Percentiles rank a stretch among this genome's conserved stretches.
Conservation (phyloP, 2,113 vertebrate species). For the Rhea pennata region DNA sequence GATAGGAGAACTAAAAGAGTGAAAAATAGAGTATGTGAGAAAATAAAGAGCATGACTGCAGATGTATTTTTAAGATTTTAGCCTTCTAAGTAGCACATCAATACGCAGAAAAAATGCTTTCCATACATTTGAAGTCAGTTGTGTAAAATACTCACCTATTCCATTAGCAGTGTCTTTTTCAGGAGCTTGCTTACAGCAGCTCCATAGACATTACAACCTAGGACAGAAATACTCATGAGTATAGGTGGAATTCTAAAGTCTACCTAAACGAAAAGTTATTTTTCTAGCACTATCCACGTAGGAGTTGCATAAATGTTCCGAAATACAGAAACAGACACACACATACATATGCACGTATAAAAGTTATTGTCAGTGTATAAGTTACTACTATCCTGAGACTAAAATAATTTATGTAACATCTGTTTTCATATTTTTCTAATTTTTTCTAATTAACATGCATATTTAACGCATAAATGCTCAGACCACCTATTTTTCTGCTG, state of each 20-base stretch:
- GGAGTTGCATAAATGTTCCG: conserved; percentile 61
- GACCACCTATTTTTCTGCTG: conserved; percentile 75
- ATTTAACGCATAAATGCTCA: conserved; percentile 78
- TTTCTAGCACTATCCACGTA: conserved; percentile 40
- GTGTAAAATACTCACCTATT: background rate
- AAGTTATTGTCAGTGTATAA: conserved; percentile 81
- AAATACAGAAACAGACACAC: conserved; percentile 71
- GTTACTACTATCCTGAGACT: conserved; percentile 78
- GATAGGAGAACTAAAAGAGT: background rate
- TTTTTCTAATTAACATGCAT: conserved; percentile 84
- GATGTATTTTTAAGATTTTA: background rate
- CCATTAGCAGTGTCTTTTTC: background rate
- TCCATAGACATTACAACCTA: background rate
- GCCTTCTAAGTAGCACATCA: background rate
- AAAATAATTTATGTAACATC: conserved; percentile 85
- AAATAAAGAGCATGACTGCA: background rate
- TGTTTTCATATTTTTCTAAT: conserved; percentile 83
- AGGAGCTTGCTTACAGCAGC: background rate
- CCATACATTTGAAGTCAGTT: background rate
- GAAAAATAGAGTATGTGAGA: background rate
- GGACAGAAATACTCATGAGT: background rate
- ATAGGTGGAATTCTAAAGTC: background rate
- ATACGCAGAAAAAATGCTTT: background rate
- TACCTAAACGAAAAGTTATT: conserved; percentile 12
- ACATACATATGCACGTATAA: conserved; percentile 72